Base-by-base conservation (phyloP, 2,113 vertebrate genomes). In the Penelope pileata region DNA sequence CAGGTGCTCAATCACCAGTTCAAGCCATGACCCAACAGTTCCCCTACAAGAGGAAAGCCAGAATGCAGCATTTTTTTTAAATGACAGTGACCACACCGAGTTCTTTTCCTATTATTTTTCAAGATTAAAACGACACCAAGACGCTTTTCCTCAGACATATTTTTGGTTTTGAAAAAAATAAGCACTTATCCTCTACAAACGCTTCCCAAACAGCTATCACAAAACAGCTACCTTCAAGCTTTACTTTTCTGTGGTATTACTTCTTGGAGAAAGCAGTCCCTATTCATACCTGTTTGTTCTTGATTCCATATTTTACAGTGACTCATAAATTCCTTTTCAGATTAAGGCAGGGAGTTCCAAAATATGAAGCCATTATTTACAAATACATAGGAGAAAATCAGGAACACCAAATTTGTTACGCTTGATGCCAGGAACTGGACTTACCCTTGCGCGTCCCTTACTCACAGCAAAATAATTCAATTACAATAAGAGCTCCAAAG, bases 351-450 rank as follows among this genome's bases (percentile, higher is more conserved):
- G 22, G 59, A 83, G 63, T 67, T 95, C 76, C 83, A 79, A 95
- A 93, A 94, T 73, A 86, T n/a, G 40, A 95, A 80, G 50, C 59
- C 56, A 56, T 86, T 59, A 77, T 66, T 94, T 93, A 80, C 75
- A 83, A 86, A 76, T 7, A 23, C 4, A 2, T 16, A 66, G 32
- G 70, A 91, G 19, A 51, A 76, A 80, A 76, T 29, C 7, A 53
- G 53, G 74, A 94, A 82, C 42, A 69, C 29, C 79, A 42, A 23
- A 91, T 90, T 82, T 84, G 56, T 85, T 76, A 69, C 42, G 22
- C 9, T 92, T 69, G 30, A 13, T 85, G 74, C 69, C 89, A 84
- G 32, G 50, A 84, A 45, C 43, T 54, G 66, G 70, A 76, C 43
- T 94, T 84, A 76, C 14, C 63, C 58, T 87, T 58, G 53, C 62